Conservation (phyloP, 2,113 vertebrate species). For the Misgurnus anguillicaudatus region DNA sequence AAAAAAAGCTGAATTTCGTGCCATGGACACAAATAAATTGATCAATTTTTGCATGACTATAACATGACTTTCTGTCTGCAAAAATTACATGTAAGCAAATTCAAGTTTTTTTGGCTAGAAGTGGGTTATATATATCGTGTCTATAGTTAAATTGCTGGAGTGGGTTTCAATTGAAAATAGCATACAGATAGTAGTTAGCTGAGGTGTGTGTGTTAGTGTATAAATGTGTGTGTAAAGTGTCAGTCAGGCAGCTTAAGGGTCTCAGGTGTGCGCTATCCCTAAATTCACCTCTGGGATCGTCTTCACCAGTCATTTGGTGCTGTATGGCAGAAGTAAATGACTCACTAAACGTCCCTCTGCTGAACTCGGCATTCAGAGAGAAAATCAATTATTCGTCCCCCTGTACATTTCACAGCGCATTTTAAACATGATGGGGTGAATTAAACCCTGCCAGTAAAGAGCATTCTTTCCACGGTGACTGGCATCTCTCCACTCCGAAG, state of each 20-base stretch:
- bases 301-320: constrained; percentile 68
- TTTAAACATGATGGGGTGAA: constrained; percentile 77
- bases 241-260: constrained; percentile 68
- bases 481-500: constrained; percentile 53
- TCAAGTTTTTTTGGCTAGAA: no score
- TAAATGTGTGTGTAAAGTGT: constrained; percentile 61
- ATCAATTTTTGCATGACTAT: no score
- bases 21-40: no score
- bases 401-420: constrained; percentile 78
- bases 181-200: no score
- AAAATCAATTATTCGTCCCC: constrained; percentile 79
- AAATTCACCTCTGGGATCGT: constrained; percentile 69
- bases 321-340: constrained; percentile 64
- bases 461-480: constrained; percentile 71
- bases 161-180: neutral
- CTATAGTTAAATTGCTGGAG: no score
- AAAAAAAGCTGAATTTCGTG: no score
- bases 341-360: constrained; percentile 73
- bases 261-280: constrained; percentile 75
- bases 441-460: constrained; percentile 73
- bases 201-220: neutral
- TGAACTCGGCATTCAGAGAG: constrained; percentile 71
- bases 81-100: no score
- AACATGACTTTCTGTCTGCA: no score
- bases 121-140: no score